Conservation (phyloP, 2,888 invertebrate genomes). For the Melanchra persicariae region DNA sequence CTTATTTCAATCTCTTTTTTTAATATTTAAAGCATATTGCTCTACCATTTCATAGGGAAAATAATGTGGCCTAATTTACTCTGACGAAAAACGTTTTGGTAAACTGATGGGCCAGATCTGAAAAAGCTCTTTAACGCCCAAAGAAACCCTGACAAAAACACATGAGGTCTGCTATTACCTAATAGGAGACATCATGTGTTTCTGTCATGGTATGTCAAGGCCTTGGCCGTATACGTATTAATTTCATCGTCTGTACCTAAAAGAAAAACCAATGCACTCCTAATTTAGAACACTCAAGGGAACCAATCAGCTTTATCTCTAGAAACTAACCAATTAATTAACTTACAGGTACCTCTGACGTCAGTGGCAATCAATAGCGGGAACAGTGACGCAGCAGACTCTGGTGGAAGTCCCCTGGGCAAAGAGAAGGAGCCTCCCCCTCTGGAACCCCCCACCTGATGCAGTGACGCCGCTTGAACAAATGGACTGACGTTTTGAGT, state of each 20-base stretch:
- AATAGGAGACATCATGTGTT: too few species aligned
- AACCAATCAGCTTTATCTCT: not conserved
- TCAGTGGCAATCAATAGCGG: constrained; percentile 86
- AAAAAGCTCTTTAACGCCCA: too few species aligned
- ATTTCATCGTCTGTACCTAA: not conserved
- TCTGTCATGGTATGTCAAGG: too few species aligned
- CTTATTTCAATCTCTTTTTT: too few species aligned
- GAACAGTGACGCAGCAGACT: constrained; percentile 79
- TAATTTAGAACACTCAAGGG: not conserved
- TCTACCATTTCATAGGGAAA: too few species aligned
- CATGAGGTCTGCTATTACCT: not conserved
- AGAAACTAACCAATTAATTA: constrained; percentile 43
- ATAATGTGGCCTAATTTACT: too few species aligned
- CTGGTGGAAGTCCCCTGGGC: constrained; percentile 77
- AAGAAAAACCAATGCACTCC: constrained; percentile 4
- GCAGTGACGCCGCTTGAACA: constrained; percentile 67
- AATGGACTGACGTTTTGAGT: constrained; percentile 42
- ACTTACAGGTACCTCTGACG: constrained; percentile 84
- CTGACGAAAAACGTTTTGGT: too few species aligned
- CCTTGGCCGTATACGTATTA: not conserved
- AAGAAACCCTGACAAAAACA: too few species aligned
- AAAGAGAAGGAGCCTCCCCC: constrained; percentile 78
- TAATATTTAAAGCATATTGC: too few species aligned
- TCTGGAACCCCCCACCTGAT: constrained; percentile 82
- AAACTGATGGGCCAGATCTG: too few species aligned